phyloP scores from a whole-genome alignment of 2,888 invertebrate genomes.

The Leptopilina syphax region DNA sequence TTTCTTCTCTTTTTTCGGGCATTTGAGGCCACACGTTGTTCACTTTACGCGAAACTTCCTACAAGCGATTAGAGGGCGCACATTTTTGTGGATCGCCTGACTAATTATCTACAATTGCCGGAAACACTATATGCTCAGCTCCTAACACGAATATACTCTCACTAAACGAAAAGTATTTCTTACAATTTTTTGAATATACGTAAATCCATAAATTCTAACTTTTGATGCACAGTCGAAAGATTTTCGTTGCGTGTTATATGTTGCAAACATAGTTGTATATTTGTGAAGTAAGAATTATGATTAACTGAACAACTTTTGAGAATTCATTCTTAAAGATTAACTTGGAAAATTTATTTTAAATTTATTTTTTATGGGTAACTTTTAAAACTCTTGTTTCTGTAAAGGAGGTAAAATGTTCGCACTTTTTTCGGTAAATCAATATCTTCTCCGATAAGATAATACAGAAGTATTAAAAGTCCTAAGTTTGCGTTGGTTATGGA shows the following conservation, averaged over 20 bases:
- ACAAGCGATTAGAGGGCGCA: constrained; percentile 64
- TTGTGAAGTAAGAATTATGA: background rate
- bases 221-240: constrained; percentile 1
- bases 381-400: no score
- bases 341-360: no score
- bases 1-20: constrained; percentile 10
- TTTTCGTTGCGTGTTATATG: constrained; percentile 12
- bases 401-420: no score
- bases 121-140: constrained; percentile 56
- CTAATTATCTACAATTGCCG: constrained; percentile 67
- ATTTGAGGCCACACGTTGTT: constrained; percentile 28
- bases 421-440: no score
- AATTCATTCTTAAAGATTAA: no score
- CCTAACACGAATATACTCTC: constrained; percentile 2
- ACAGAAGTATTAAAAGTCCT: no score
- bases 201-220: constrained; percentile 17
- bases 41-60: constrained; percentile 44
- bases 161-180: constrained; percentile 19
- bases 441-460: no score
- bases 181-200: constrained; percentile 12
- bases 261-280: background rate
- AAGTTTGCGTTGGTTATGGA: no score
- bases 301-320: no score
- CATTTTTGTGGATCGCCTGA: constrained; percentile 63
- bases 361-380: no score